Base-by-base conservation (phyloP, 2,797 vertebrate genomes). In the Eulemur albifrons region DNA sequence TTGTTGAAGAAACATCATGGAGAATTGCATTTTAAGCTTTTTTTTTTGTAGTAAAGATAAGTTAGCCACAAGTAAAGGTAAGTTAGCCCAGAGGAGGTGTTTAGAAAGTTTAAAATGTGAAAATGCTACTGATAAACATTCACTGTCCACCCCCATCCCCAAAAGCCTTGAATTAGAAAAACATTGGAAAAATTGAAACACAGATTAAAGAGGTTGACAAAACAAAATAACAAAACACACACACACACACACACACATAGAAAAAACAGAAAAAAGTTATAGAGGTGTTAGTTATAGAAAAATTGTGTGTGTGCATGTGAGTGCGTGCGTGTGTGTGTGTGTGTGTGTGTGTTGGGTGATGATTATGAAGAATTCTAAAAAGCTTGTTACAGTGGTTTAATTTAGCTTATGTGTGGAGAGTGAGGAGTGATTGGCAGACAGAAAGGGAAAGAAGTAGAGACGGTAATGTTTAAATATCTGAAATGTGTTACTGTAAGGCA, bases 291-390 rank as follows among this genome's bases (percentile, higher is more conserved):
- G 23, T 27, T 63, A n/a, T 32, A 52, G 35, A 20, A 69, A 69
- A 50, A 21, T 12, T 40, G 3, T 35, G 17, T 72, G 50, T 72
- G 17, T 38, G 11, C 9, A 1, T 70, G 35, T 35, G 35, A 35
- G 35, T 35, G 35, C 35, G 35, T 35, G 35, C 3, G 1, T 17
- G 5, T 15, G 5, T 17, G 0, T 54, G 35, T 25, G 4, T 14
- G 4, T 59, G 8, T 2, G 21, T 7, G 7, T 4, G 2, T 52
- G 7, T 38, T 69, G 23, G 1, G 8, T 13, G 3, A 30, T 38
- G 50, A 69, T 81, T 35, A 81, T 35, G 10, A 87, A 90, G 35
- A 76, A 54, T 69, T 72, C 30, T 87, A 61, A 32, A 67, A 86
- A 45, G 21, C 14, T 38, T 75, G 35, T 80, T 69, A 23, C 18